Evolutionary conservation across 2,888 invertebrate genomes (phyloP).

Genomic region (Pomacea canaliculata): DNA sequence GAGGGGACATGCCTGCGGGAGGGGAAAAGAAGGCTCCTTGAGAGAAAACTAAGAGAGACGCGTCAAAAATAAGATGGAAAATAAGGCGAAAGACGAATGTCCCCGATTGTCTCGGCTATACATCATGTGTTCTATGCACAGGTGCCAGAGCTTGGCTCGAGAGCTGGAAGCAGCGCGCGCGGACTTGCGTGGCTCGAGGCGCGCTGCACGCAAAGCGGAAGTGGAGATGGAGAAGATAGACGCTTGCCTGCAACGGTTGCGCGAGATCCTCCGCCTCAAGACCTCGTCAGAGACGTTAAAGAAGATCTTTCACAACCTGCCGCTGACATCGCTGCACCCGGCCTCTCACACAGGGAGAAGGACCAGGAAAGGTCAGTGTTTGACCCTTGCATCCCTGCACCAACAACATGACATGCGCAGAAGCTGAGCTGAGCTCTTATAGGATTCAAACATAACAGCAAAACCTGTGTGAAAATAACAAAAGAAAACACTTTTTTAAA

Average conservation of each 20-base stretch:
- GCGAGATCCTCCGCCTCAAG: constrained; percentile 55
- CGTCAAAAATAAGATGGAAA: too few relatives aligned
- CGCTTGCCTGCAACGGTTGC: constrained; percentile 48
- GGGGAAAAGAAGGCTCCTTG: too few relatives aligned
- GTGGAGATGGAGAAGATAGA: constrained; percentile 52
- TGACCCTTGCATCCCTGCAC: not conserved
- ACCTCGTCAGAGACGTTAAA: constrained; percentile 57
- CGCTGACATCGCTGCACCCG: constrained; percentile 39
- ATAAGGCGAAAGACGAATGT: too few relatives aligned
- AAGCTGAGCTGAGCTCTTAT: too few relatives aligned
- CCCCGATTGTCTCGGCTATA: too few relatives aligned
- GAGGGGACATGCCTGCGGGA: too few relatives aligned
- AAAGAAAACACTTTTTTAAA: too few relatives aligned
- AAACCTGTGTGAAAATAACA: too few relatives aligned
- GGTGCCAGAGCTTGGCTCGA: not conserved
- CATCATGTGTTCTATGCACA: not conserved
- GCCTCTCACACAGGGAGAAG: not conserved
- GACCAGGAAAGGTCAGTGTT: constrained; percentile 1
- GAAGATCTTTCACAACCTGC: constrained; percentile 62
- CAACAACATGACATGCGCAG: too few relatives aligned
- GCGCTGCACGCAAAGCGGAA: constrained; percentile 41
- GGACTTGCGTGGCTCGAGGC: constrained; percentile 33
- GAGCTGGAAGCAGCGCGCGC: constrained; percentile 40
- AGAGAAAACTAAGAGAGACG: too few relatives aligned
- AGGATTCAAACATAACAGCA: too few relatives aligned